Conservation (phyloP, 2,797 vertebrate species). For the Microctenopoma lineatum region DNA sequence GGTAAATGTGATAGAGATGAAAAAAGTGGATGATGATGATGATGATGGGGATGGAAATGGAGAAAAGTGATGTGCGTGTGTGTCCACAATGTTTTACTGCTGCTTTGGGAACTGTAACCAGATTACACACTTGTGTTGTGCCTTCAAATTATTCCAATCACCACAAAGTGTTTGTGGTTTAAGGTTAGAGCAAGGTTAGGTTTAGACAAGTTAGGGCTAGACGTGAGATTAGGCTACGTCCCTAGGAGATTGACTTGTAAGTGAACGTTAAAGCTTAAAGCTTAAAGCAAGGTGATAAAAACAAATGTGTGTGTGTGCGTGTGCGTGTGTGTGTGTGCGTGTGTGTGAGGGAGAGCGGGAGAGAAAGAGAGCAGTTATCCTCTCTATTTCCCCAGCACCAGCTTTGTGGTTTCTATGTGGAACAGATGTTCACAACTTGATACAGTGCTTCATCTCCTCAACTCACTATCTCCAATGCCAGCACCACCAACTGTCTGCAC, state of each 20-base stretch:
- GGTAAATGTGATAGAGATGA: conserved; percentile 6
- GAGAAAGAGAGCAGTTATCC: conserved; percentile 76
- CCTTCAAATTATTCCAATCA: no score
- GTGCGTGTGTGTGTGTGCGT: not conserved
- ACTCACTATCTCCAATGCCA: conserved; percentile 82
- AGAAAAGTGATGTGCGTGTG: conserved; percentile 39
- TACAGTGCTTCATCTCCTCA: conserved; percentile 82
- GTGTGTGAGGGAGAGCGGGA: conserved; percentile 13
- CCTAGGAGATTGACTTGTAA: no score
- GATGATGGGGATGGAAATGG: conserved; percentile 27
- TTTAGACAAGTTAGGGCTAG: no score
- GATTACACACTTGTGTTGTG: no score
- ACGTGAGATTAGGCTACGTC: no score
- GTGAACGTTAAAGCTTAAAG: no score
- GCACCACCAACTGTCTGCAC: conserved; percentile 83
- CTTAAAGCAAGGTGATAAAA: no score
- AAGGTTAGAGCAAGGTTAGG: no score
- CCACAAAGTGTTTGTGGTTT: no score
- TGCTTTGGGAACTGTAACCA: no score
- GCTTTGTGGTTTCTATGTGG: conserved; percentile 85
- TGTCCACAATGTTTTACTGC: not conserved
- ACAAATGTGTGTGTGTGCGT: not conserved
- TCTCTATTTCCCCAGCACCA: conserved; percentile 84
- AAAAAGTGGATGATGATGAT: conserved; percentile 21
- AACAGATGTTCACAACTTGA: conserved; percentile 89